Conservation (phyloP, 2,888 invertebrate genomes). For the Eurytoma adleriae region DNA sequence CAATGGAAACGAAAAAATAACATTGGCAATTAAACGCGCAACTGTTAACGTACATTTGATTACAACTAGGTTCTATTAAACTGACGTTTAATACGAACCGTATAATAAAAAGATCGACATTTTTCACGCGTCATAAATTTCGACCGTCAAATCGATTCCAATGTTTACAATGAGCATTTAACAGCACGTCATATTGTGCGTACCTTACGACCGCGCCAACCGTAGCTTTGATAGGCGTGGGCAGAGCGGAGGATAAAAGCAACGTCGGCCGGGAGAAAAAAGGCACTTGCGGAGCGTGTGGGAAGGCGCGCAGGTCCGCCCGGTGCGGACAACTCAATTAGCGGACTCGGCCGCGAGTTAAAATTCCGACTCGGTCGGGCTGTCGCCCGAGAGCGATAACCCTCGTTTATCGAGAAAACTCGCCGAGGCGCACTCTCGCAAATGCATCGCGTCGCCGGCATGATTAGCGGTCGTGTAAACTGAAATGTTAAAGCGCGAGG, state of each 20-base stretch:
- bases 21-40: not conserved
- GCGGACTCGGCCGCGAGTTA: conserved; percentile 49
- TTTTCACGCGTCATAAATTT: too few relatives aligned
- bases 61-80: too few relatives aligned
- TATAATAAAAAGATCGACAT: not conserved
- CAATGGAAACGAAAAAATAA: conserved; percentile 10
- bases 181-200: too few relatives aligned
- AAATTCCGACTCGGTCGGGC: conserved; percentile 34
- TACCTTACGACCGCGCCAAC: too few relatives aligned
- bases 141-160: too few relatives aligned
- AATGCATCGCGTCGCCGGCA: conserved; percentile 64
- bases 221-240: too few relatives aligned
- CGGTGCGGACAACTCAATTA: conserved; percentile 47
- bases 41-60: too few relatives aligned
- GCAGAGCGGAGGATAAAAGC: not conserved
- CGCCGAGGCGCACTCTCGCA: conserved; percentile 55
- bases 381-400: conserved; percentile 60
- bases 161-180: too few relatives aligned
- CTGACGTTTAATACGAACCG: not conserved
- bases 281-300: too few relatives aligned
- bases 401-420: conserved; percentile 60
- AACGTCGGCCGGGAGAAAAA: not conserved
- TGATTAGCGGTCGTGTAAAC: conserved; percentile 75
- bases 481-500: conserved; percentile 73
- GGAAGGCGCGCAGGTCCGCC: conserved; percentile 15